Evolutionary conservation across 2,888 invertebrate genomes (phyloP), one percentile per base, ranked within the genome.

Genomic region (Rapana venosa): DNA sequence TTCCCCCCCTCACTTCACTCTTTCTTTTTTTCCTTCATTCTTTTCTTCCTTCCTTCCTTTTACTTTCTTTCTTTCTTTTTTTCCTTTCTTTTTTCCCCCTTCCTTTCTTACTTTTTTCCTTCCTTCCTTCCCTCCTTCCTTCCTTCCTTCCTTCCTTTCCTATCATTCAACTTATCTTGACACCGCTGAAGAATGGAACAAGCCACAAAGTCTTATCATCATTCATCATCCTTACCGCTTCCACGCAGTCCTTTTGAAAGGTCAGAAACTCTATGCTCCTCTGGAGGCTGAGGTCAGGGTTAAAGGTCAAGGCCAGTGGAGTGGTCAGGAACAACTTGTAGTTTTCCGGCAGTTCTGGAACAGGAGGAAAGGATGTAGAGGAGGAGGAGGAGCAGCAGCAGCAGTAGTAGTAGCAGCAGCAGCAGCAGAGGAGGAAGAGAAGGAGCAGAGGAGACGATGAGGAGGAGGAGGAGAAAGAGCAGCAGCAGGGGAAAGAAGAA

Each of bases 231-330:
- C 87, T 70, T 32, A 87, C 87, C 66, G 87, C 61, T 17, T 87
- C 66, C 13, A 36, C 22, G 6, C 87, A 87, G 2, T 87, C 87
- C 22, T 15, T 22, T 35, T 70, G 32, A 13, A 87, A 87, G 36
- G 66, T 70, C 0, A 87, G 35, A 26, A 61, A 87, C n/a, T 66
- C 70, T 36, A 70, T 30, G 35, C 36, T 70, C 35, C 8, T 87
- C 70, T 87, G 87, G 2, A 70, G 35, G 70, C 66, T 70, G 36
- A 87, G 87, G 87, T 87, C 87, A 66, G 87, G 87, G 87, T 87
- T 66, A 35, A 35, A 87, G 35, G 61, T 4, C 32, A 87, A 35
- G 87, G 47, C 87, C 15, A 87, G 30, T 1, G 87, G 87, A 11
- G 87, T 87, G 61, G 87, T 87, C 66, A 87, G 22, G 87, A 35